These are phyloP conservation scores for Drosophila mimica DNA, from an alignment of 2,888 invertebrate genomes.

Conservation along the genomic window DNA sequence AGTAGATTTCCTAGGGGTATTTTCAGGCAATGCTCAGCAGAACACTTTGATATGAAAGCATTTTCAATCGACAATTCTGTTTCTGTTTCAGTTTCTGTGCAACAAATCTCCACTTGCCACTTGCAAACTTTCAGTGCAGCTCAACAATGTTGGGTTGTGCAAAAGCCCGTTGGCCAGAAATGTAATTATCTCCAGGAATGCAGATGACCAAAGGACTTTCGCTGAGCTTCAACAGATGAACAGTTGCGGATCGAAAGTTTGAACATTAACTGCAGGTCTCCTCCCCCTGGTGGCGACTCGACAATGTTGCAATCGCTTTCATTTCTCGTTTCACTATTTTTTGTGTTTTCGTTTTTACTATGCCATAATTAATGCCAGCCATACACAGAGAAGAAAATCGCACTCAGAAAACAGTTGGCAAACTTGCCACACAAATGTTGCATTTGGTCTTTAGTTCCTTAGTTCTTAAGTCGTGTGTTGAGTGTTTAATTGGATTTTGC, in stretches of 20 bases:
- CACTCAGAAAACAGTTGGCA: slow-evolving; percentile 39
- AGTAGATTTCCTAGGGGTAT: neutral
- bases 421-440: slow-evolving; percentile 47
- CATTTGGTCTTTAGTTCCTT: slow-evolving; percentile 44
- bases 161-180: slow-evolving; percentile 17
- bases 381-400: neutral
- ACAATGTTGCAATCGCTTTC: slow-evolving; percentile 39
- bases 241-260: slow-evolving; percentile 34
- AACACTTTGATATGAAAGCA: neutral
- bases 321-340: neutral
- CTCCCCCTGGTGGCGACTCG: neutral
- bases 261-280: slow-evolving; percentile 28
- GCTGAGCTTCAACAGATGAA: slow-evolving; percentile 2
- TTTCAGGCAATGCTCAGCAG: neutral
- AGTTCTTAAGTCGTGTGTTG: slow-evolving; percentile 41
- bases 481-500: slow-evolving; percentile 60
- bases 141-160: slow-evolving; percentile 30
- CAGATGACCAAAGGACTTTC: slow-evolving; percentile 13
- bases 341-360: neutral
- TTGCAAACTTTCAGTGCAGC: slow-evolving; percentile 1
- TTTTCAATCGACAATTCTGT: neutral
- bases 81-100: neutral
- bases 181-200: slow-evolving; percentile 41
- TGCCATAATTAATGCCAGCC: slow-evolving; percentile 24
- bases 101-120: neutral